Evolutionary conservation across 2,888 invertebrate genomes (phyloP).

Genomic region (Microplitis manilae): DNA sequence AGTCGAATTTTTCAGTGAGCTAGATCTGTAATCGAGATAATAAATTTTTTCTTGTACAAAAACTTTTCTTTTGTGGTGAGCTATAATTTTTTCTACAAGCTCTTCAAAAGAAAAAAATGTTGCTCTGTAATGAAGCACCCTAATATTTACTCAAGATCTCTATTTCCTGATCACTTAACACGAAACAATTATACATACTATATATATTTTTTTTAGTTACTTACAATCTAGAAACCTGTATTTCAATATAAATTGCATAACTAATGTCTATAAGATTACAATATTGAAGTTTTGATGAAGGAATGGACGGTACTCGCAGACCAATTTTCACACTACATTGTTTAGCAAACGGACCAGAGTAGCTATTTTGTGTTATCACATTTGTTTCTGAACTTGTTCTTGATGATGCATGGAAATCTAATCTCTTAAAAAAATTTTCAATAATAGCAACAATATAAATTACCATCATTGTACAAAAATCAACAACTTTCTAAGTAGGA

Average conservation of each 20-base stretch:
- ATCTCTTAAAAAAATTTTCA: constrained; percentile 26
- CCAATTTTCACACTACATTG: constrained; percentile 30
- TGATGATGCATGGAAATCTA: constrained; percentile 38
- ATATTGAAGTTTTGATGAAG: constrained; percentile 56
- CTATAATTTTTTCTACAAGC: no score
- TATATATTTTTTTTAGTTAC: neutral
- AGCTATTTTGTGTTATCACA: constrained; percentile 15
- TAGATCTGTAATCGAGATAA: no score
- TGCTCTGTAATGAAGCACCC: no score
- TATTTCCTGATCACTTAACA: no score
- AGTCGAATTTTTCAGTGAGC: no score
- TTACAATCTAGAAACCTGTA: constrained; percentile 43
- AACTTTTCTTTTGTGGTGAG: no score
- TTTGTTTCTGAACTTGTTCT: constrained; percentile 20
- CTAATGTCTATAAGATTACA: constrained; percentile 59
- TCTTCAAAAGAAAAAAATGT: no score
- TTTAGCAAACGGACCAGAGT: constrained; percentile 39
- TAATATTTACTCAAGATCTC: no score
- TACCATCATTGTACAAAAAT: neutral
- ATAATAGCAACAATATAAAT: neutral
- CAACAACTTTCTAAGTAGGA: neutral
- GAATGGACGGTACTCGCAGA: constrained; percentile 57
- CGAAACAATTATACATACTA: no score
- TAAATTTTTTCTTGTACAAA: no score
- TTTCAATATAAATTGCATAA: constrained; percentile 53